Conservation (phyloP, 2,888 invertebrate genomes). For the Pilophorus perplexus region DNA sequence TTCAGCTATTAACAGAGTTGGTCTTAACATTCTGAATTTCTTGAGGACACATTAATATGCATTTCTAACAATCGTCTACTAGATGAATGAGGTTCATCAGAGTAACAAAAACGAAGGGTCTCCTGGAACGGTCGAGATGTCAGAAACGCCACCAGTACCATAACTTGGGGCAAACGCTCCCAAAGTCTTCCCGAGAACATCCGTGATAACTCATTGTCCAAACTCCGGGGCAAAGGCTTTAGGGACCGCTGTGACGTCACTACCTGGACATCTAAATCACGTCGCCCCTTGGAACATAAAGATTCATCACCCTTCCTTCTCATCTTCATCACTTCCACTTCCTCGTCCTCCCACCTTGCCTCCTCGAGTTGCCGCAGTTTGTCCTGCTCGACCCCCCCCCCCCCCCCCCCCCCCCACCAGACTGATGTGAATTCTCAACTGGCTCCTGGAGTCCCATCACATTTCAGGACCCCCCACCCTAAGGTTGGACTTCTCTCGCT, state of each 20-base stretch:
- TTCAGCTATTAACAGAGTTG: no score
- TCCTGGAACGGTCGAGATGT: constrained; percentile 7
- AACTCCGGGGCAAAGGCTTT: constrained; percentile 10
- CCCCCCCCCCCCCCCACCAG: neutral
- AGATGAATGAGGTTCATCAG: no score
- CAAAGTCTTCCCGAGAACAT: constrained; percentile 20
- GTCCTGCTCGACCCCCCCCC: no score
- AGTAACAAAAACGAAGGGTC: neutral
- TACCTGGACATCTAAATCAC: constrained; percentile 37
- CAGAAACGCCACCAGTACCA: constrained; percentile 13
- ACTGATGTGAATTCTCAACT: constrained; percentile 31
- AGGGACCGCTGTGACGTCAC: constrained; percentile 29
- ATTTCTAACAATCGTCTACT: no score
- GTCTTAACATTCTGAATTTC: no score
- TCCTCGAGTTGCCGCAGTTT: no score
- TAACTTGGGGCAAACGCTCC: constrained; percentile 26
- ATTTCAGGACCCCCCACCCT: neutral
- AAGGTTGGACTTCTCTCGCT: neutral
- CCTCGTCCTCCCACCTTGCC: neutral
- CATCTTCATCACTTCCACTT: constrained; percentile 29
- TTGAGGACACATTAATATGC: no score
- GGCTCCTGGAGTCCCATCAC: neutral
- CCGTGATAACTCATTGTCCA: constrained; percentile 31
- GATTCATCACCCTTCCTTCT: constrained; percentile 34
- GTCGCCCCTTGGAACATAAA: constrained; percentile 18